These are phyloP conservation scores for Acanthisitta chloris DNA, from an alignment of 2,113 vertebrate genomes.

Conservation along the genomic window DNA sequence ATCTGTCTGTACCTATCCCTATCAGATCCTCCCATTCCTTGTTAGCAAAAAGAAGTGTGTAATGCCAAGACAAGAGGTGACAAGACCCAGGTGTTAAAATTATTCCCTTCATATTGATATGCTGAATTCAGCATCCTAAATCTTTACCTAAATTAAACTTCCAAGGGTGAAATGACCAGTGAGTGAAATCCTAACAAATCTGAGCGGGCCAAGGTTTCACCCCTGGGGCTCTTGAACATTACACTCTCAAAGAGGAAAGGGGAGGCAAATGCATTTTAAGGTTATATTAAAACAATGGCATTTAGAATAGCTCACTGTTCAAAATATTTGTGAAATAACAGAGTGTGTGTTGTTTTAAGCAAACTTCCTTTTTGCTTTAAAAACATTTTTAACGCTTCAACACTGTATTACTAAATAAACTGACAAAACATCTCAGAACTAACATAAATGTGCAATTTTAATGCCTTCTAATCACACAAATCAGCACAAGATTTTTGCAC, in stretches of 20 bases:
- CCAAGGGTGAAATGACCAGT: not conserved
- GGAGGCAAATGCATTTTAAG: not conserved
- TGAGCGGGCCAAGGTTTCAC: not conserved
- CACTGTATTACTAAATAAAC: constrained; percentile 75
- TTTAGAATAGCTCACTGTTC: not conserved
- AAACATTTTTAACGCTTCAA: constrained; percentile 33
- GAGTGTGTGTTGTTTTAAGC: constrained; percentile 11
- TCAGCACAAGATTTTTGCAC: constrained; percentile 88
- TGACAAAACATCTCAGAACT: constrained; percentile 70
- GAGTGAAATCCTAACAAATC: not conserved
- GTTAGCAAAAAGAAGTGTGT: not conserved
- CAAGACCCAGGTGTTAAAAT: not conserved
- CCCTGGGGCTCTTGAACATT: not conserved
- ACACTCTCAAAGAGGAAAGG: not conserved
- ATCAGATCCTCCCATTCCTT: not conserved
- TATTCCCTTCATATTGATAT: not conserved
- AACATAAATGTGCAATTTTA: constrained; percentile 76
- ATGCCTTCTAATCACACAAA: constrained; percentile 90
- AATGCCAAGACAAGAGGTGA: not conserved
- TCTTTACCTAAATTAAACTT: not conserved
- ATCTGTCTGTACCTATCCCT: not conserved
- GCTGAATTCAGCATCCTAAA: not conserved
- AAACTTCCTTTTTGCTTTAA: not conserved
- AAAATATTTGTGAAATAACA: constrained; percentile 49
- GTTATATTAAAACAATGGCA: not conserved